These are phyloP conservation scores for Cryptotermes secundus DNA, from an alignment of 1,140 invertebrate genomes.

Conservation along the genomic window DNA sequence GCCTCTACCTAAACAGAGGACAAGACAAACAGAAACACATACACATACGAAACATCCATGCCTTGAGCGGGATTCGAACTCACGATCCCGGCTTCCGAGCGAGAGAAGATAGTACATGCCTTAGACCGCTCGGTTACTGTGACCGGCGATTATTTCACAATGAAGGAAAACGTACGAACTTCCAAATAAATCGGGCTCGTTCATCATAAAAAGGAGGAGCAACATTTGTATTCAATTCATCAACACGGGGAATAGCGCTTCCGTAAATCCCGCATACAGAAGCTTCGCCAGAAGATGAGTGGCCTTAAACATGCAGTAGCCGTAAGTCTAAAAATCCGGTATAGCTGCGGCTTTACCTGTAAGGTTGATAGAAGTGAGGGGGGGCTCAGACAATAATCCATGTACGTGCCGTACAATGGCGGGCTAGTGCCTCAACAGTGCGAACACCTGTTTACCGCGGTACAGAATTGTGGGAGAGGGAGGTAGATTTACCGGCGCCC, in stretches of 20 bases:
- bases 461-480: not conserved
- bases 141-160: too few relatives aligned
- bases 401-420: not conserved
- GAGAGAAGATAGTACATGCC: too few relatives aligned
- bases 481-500: slow-evolving; percentile 17
- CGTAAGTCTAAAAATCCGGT: not conserved
- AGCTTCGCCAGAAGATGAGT: not conserved
- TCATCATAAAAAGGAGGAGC: not conserved
- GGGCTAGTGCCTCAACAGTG: not conserved
- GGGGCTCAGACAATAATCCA: not conserved
- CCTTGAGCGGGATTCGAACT: too few relatives aligned
- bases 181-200: too few relatives aligned
- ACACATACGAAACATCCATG: too few relatives aligned
- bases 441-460: not conserved
- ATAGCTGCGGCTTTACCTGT: slow-evolving; percentile 1
- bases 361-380: not conserved
- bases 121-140: too few relatives aligned
- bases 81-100: too few relatives aligned
- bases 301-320: not conserved
- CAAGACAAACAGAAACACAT: too few relatives aligned
- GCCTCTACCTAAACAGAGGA: too few relatives aligned
- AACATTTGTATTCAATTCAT: slow-evolving; percentile 4
- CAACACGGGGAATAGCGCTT: not conserved
- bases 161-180: too few relatives aligned
- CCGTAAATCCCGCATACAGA: not conserved